Evolutionary conservation across 1,140 invertebrate species (phyloP).

Genomic region (Oreohelix idahoensis): DNA sequence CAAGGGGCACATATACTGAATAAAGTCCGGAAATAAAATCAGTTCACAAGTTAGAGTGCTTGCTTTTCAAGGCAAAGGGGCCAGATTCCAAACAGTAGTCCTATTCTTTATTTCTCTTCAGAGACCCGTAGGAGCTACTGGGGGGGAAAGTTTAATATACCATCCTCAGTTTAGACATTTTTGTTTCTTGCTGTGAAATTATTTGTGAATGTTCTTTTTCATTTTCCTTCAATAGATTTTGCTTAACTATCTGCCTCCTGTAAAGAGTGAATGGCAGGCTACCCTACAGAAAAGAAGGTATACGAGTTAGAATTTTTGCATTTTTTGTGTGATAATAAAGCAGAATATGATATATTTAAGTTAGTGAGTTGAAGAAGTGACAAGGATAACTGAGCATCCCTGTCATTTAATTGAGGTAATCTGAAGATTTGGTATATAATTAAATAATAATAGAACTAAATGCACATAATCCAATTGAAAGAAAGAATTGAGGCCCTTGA

Average conservation of each 20-base stretch:
- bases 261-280: constrained; percentile 53
- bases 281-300: constrained; percentile 57
- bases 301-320: not conserved
- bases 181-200: not conserved
- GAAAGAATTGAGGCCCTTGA: too few species aligned
- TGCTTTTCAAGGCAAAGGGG: not conserved
- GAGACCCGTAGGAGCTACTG: too few species aligned
- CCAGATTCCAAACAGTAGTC: not conserved
- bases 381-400: not conserved
- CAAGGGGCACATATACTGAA: too few species aligned
- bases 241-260: constrained; percentile 58
- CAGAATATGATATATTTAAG: not conserved
- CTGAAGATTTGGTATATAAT: too few species aligned
- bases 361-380: not conserved
- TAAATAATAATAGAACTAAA: too few species aligned
- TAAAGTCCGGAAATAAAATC: too few species aligned
- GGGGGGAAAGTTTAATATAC: not conserved
- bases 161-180: not conserved
- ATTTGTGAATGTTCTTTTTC: constrained; percentile 10
- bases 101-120: not conserved
- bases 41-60: too few species aligned
- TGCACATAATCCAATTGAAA: too few species aligned
- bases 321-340: not conserved
- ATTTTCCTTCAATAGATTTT: constrained; percentile 51
- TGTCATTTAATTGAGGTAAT: too few species aligned